These are phyloP conservation scores for Sylvia borin DNA, from an alignment of 2,797 vertebrate genomes.

Conservation along the genomic window DNA sequence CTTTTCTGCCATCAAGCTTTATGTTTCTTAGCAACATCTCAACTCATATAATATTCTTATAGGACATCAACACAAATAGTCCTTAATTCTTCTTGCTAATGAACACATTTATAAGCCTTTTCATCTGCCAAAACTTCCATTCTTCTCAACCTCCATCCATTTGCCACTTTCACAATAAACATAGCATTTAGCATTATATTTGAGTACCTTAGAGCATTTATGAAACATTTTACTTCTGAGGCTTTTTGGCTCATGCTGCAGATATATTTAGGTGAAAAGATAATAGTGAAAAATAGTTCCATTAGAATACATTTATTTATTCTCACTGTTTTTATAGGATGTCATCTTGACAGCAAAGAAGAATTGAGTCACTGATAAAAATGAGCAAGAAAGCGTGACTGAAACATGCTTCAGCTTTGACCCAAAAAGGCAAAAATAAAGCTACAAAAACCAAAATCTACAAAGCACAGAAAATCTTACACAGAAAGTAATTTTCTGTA, in stretches of 20 bases:
- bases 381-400: neutral
- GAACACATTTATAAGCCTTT: neutral
- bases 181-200: neutral
- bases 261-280: neutral
- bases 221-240: conserved; percentile 28
- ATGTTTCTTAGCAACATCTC: neutral
- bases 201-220: conserved; percentile 1
- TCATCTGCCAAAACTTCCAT: neutral
- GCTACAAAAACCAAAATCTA: neutral
- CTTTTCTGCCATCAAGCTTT: neutral
- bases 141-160: neutral
- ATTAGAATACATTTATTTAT: conserved; percentile 34
- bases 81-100: neutral
- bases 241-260: neutral
- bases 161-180: neutral
- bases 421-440: neutral
- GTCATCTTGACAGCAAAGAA: neutral
- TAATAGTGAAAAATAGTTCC: neutral
- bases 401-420: neutral
- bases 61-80: too few species aligned
- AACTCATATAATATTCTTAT: neutral
- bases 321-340: neutral
- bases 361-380: neutral
- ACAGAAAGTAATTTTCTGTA: neutral
- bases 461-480: neutral